Evolutionary conservation across 1,140 invertebrate species (phyloP).

Genomic region (Gryllus bimaculatus): DNA sequence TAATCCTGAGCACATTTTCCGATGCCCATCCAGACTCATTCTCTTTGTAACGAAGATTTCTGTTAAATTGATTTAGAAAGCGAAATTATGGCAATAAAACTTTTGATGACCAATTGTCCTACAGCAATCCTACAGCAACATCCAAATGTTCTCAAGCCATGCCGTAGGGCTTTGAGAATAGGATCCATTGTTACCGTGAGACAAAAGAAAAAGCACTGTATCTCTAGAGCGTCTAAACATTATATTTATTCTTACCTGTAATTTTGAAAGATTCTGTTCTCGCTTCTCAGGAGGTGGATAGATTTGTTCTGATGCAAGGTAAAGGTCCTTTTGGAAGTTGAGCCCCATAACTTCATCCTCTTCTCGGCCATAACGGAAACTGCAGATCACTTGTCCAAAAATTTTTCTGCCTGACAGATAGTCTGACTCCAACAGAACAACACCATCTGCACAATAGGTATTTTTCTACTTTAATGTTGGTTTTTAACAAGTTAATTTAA

Average conservation of each 20-base stretch:
- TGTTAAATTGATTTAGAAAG: too few relatives aligned
- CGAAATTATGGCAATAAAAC: too few relatives aligned
- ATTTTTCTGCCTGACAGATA: slow-evolving; percentile 70
- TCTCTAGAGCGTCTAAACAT: too few relatives aligned
- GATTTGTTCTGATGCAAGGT: slow-evolving; percentile 75
- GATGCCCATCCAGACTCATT: too few relatives aligned
- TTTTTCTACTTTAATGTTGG: neutral
- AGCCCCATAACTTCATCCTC: slow-evolving; percentile 97
- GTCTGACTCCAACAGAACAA: slow-evolving; percentile 88
- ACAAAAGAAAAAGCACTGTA: too few relatives aligned
- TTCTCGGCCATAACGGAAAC: slow-evolving; percentile 95
- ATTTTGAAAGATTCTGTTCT: slow-evolving; percentile 46
- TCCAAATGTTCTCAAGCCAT: too few relatives aligned
- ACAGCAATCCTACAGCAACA: too few relatives aligned
- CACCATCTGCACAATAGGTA: slow-evolving; percentile 61
- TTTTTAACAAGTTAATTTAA: neutral
- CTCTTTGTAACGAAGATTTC: too few relatives aligned
- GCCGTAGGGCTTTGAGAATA: too few relatives aligned
- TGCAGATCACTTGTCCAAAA: slow-evolving; percentile 89
- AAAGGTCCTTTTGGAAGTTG: slow-evolving; percentile 95
- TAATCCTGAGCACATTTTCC: too few relatives aligned
- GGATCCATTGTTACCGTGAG: too few relatives aligned
- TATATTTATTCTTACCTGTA: slow-evolving; percentile 39
- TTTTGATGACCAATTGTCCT: too few relatives aligned
- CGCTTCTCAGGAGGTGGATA: slow-evolving; percentile 62